Evolutionary conservation across 23 tunicate species (phyloP), one percentile per base, ranked within the genome.

Genomic region (Clavelina lepadiformis): DNA sequence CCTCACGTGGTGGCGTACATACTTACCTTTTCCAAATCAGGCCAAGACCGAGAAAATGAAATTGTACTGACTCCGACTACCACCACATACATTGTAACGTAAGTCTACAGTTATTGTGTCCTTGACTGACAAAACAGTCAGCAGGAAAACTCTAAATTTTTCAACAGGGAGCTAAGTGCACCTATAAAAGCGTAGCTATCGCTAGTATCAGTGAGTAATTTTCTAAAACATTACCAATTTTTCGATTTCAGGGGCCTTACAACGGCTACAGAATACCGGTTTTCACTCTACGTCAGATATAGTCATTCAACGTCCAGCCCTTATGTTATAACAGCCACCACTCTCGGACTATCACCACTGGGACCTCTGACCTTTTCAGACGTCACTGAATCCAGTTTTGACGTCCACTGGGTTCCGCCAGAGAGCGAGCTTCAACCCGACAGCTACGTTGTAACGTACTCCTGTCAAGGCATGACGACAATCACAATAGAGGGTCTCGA

Each of bases 361-460:
- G 93, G 93, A 0, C 83, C 93, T 24, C 27, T 77, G 29, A 35
- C 52, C 31, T 77, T 77, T 47, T 61, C 83, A 26, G 58, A 84
- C 24, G 62, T 84, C 46, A 69, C 82, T 2, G 83, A 76, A 19
- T 26, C 67, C 23, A 44, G 76, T 24, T 69, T 77, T 34, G 71
- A 76, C 22, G 83, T 71, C 18, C 67, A 71, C 28, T 84, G 93
- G 93, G 50, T 46, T 5, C 65, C 52, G 13, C 83, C 83, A 0
- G 68, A 70, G n/a, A 63, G 53, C 31, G 34, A 68, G 32, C 63
- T 63, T 24, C 28, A 35, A 31, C 83, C 83, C 1, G 38, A 56
- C 55, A 57, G 69, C 19, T 84, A 84, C 59, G 62, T 59, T n/a
- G 93, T 84, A 28, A 84, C 83, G 45, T 84, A 69, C 46, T 21